phyloP scores from a whole-genome alignment of 2,888 invertebrate species.

The Xanthostigma xanthostigma region DNA sequence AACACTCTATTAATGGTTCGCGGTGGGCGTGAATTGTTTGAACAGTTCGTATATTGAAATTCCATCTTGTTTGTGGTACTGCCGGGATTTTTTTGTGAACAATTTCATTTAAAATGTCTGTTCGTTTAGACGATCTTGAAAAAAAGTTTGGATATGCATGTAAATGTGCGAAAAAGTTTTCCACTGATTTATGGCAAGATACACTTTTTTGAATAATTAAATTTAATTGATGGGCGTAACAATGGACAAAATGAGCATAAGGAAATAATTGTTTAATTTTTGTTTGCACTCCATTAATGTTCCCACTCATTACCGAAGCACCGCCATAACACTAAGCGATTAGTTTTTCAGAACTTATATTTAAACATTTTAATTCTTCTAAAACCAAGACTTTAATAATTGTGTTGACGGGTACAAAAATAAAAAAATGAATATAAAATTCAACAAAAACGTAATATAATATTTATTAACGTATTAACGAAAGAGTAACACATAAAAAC shows the following conservation, averaged over 20 bases:
- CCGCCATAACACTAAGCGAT: conserved; percentile 20
- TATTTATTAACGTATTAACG: no score
- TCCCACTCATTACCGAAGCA: conserved; percentile 16
- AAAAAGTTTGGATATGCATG: conserved; percentile 8
- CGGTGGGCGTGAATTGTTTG: conserved; percentile 12
- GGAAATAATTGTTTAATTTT: conserved; percentile 12
- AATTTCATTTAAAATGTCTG: conserved; percentile 9
- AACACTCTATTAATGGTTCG: conserved; percentile 12
- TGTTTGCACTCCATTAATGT: conserved; percentile 15
- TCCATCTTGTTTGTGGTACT: conserved; percentile 11
- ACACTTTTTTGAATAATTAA: conserved; percentile 12
- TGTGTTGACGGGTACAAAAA: no score
- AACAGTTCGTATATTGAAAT: conserved; percentile 14
- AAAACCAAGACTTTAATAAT: no score
- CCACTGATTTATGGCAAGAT: conserved; percentile 5
- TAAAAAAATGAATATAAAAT: no score
- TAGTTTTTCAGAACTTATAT: conserved; percentile 11
- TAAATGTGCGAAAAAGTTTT: conserved; percentile 14
- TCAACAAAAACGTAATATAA: no score
- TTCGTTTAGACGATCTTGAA: conserved; percentile 4
- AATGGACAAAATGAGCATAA: conserved; percentile 14
- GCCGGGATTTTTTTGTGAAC: conserved; percentile 10
- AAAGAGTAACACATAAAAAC: no score
- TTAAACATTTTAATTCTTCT: conserved; percentile 9
- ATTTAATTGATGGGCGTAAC: conserved; percentile 16